Base-by-base conservation (phyloP, 1,140 invertebrate genomes). In the Sweltsa coloradensis region DNA sequence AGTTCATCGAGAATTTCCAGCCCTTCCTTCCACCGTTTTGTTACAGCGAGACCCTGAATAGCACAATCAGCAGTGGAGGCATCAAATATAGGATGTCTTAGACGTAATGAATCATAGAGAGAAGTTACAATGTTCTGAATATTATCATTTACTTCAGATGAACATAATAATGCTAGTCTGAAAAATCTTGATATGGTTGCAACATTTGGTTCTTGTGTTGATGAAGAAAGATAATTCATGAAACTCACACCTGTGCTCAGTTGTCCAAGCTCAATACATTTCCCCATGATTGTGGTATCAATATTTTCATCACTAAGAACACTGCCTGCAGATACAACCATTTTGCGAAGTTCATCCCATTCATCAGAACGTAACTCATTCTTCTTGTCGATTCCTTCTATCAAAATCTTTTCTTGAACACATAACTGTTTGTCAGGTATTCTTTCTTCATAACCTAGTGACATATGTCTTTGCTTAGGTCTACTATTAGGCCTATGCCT, bases 21-120 rank as follows among this genome's bases (percentile, higher is more conserved):
- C 45, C 71, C 67, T 47, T 78, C 69, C 53, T 69, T 66, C 79
- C 80, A 84, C 44, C 72, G 55, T 45, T 60, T 57, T 11, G 83
- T 81, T 26, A 72, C 55, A 52, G 74, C 76, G 3, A 87, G 56
- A 1, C 70, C 78, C 42, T 58, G 54, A 34, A 85, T 67, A 13
- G 79, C 60, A 58, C 63, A 63, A 55, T 78, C 72, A 49, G 68
- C 69, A 21, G 75, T 76, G 6, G 50, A 53, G 36, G 54, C 56
- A 63, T 84, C 79, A 26, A 83, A 53, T 0, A 72, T 51, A 36
- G 68, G 62, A 64, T 78, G 75, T 40, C 73, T 70, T 22, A 61
- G 57, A 53, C 64, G 63, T 11, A 85, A 51, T 16, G 61, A 47
- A 5, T 72, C 55, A 55, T 72, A 79, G 11, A 72, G 55, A 13